Conservation (phyloP, 2,797 vertebrate species). For the Xenopus petersii region DNA sequence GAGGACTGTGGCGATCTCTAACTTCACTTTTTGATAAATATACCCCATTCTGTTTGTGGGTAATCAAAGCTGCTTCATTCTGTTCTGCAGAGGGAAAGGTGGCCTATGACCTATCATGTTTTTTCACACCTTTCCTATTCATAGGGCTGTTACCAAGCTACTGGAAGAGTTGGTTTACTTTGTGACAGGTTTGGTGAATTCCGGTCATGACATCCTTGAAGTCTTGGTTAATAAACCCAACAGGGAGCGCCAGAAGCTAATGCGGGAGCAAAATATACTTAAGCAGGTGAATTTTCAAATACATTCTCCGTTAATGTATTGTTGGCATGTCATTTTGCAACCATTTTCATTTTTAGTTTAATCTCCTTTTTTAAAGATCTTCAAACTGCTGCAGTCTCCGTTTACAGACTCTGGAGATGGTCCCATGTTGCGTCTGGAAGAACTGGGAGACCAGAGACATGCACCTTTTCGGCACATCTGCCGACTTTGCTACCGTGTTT, state of each 20-base stretch:
- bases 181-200: constrained; percentile 94
- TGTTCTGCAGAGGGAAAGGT: too few species aligned
- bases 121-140: neutral
- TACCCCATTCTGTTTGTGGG: too few species aligned
- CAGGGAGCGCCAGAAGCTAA: constrained; percentile 92
- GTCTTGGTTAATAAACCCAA: constrained; percentile 97
- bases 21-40: too few species aligned
- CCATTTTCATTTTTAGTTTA: too few species aligned
- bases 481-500: constrained; percentile 90
- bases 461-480: constrained; percentile 96
- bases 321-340: too few species aligned
- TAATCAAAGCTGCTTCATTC: neutral
- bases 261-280: constrained; percentile 97
- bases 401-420: constrained; percentile 96
- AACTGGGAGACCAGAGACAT: constrained; percentile 93
- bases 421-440: constrained; percentile 92
- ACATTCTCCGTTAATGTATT: too few species aligned
- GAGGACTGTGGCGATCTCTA: too few species aligned
- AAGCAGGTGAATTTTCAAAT: constrained; percentile 78
- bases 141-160: constrained; percentile 92
- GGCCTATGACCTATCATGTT: too few species aligned
- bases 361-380: constrained; percentile 72
- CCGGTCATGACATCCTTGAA: constrained; percentile 94
- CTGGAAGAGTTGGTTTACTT: constrained; percentile 97
- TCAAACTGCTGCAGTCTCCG: constrained; percentile 93